phyloP scores from a whole-genome alignment of 1,140 invertebrate species.

The Formica exsecta region DNA sequence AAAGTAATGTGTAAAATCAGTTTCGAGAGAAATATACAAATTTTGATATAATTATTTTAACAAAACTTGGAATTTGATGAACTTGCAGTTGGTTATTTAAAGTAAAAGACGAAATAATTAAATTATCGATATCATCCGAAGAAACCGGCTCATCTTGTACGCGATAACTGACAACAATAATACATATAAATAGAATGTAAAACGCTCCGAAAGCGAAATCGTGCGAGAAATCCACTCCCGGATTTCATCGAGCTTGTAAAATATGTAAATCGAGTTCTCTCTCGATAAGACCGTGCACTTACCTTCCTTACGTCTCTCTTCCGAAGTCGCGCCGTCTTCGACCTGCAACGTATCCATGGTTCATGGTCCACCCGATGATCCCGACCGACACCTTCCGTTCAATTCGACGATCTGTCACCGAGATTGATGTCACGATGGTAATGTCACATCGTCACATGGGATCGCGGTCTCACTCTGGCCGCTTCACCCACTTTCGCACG shows the following conservation, averaged over 20 bases:
- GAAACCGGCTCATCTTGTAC: too few species aligned
- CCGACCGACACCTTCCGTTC: neutral
- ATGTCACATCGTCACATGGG: neutral
- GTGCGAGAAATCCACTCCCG: neutral
- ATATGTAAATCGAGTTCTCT: neutral
- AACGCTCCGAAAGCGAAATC: neutral
- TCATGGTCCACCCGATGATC: conserved; percentile 45
- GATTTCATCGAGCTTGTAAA: neutral
- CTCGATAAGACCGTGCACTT: neutral
- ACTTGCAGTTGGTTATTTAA: neutral
- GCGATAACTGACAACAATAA: neutral
- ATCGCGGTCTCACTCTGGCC: neutral
- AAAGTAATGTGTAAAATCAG: neutral
- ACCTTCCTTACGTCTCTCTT: conserved; percentile 71
- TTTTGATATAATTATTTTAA: too few species aligned
- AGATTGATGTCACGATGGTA: conserved; percentile 20
- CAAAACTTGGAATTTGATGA: too few species aligned
- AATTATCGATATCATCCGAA: neutral
- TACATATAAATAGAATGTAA: neutral
- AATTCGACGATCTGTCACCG: neutral
- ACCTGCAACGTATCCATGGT: conserved; percentile 61
- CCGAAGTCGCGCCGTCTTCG: conserved; percentile 30
- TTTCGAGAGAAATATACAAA: neutral
- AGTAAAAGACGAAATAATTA: neutral
- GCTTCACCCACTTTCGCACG: neutral